Evolutionary conservation across 64 coral and sea anemone genomes (phyloP), one percentile per base, ranked within the genome.

Genomic region (Stylophora pistillata): DNA sequence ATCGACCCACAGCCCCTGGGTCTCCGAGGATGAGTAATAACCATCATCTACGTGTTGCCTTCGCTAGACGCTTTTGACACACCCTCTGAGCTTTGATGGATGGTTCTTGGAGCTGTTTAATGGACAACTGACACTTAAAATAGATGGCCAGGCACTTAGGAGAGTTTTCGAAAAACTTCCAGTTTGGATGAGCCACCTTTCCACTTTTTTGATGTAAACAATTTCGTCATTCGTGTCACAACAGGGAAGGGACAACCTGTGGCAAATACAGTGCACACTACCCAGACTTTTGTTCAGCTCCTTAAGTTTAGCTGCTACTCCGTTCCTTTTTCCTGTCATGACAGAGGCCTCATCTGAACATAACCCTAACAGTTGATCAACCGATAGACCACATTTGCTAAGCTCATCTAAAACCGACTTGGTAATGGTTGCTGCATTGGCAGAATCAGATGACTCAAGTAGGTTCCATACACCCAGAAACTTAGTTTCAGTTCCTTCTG

Each of bases 301-400:
- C 71, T 87, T 58, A n/a, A 87, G 85, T 74, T 71, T 74, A 74
- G 85, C 85, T 75, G 85, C 85, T 86, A 74, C 85, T 73, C 85
- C 85, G 74, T 66, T 73, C 28, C 57, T 86, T 34, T 86, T 86
- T 74, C 70, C 69, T 29, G 85, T 86, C 85, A 73, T 86, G 70
- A 86, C 74, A 54, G 37, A 76, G 41, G 74, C 74, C 53, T 47
- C 74, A 76, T 53, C 74, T 53, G 74, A 76, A 56, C 72, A 66
- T 56, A 86, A 86, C 72, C 85, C 13, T 56, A 70, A 73, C 68
- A 86, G 72, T 47, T 3, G 34, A 86, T 71, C 63, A 13, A 17
- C 55, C 37, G 62, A 15, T 61, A 65, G 62, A 53, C 54, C 72
- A 86, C 82, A 86, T 62, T 72, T 41, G 34, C 32, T 65, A 86